Percentiles rank a stretch among this genome's conserved stretches.
Conservation (phyloP, 30 jellyfish, hydroid and myxozoan genomes). For the Aurelia sp. region DNA sequence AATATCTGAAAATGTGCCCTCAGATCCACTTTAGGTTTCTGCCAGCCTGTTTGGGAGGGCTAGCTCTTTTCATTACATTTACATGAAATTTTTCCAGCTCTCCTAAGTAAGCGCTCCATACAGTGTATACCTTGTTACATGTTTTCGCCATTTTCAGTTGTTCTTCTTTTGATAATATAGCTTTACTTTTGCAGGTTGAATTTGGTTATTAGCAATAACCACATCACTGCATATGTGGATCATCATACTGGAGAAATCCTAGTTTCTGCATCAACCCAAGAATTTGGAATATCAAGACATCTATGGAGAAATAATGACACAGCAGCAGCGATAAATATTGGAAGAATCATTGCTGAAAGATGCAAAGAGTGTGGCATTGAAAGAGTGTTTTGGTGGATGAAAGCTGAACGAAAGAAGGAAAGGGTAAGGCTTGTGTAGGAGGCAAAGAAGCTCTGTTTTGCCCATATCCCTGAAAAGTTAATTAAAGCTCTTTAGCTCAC, state of each 20-base stretch:
- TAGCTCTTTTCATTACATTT: no score
- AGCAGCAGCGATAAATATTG: slow-evolving; percentile 79
- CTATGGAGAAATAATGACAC: slow-evolving; percentile 84
- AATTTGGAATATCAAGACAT: slow-evolving; percentile 76
- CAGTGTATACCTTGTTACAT: no score
- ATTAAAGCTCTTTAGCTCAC: no score
- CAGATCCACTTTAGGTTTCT: no score
- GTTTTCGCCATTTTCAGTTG: no score
- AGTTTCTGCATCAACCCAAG: slow-evolving; percentile 89
- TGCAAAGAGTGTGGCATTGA: slow-evolving; percentile 80
- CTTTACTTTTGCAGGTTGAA: slow-evolving; percentile 40
- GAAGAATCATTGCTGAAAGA: slow-evolving; percentile 81
- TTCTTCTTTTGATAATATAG: no score
- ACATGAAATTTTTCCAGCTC: no score
- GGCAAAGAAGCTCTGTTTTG: no score
- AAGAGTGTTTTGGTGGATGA: slow-evolving; percentile 80
- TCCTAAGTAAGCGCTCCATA: no score
- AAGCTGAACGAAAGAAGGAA: slow-evolving; percentile 42
- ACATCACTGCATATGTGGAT: slow-evolving; percentile 83
- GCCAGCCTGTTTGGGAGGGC: no score
- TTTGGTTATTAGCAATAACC: slow-evolving; percentile 70
- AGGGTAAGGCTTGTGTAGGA: slow-evolving; percentile 26
- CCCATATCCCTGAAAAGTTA: no score
- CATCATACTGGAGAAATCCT: slow-evolving; percentile 79
- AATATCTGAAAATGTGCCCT: no score